These are phyloP conservation scores for Poecilia velifera DNA, from an alignment of 2,797 vertebrate species.

Conservation along the genomic window DNA sequence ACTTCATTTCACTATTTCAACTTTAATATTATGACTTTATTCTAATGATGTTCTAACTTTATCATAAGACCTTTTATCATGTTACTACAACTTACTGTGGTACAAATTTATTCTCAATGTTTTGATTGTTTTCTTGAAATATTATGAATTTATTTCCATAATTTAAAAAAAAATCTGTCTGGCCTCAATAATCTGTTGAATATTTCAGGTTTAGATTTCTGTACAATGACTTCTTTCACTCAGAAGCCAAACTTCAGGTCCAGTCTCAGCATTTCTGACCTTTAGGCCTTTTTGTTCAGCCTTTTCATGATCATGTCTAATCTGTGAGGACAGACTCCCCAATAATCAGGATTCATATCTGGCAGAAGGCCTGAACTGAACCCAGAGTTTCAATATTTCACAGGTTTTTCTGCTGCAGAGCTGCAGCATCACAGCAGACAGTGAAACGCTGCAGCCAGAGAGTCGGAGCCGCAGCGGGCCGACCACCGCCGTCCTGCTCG, in stretches of 20 bases:
- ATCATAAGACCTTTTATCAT: no score
- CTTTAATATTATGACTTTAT: no score
- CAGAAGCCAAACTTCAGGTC: not conserved
- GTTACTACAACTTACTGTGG: no score
- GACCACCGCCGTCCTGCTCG: not conserved
- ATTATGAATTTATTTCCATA: no score
- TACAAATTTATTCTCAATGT: no score
- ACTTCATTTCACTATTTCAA: no score
- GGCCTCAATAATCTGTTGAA: no score
- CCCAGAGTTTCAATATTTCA: not conserved
- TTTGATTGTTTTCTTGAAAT: no score
- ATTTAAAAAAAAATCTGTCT: no score
- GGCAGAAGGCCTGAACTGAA: not conserved
- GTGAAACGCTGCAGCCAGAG: not conserved
- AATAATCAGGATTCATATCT: not conserved
- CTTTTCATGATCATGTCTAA: not conserved
- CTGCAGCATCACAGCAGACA: not conserved
- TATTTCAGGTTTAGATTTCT: not conserved
- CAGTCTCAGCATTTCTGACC: not conserved
- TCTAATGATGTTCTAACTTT: no score
- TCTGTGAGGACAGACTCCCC: not conserved
- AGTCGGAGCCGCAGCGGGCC: conserved; percentile 6
- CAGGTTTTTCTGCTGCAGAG: not conserved
- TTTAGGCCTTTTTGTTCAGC: not conserved
- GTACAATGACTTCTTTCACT: not conserved